phyloP scores from a whole-genome alignment of 2,113 vertebrate genomes.

The Morone chrysops region DNA sequence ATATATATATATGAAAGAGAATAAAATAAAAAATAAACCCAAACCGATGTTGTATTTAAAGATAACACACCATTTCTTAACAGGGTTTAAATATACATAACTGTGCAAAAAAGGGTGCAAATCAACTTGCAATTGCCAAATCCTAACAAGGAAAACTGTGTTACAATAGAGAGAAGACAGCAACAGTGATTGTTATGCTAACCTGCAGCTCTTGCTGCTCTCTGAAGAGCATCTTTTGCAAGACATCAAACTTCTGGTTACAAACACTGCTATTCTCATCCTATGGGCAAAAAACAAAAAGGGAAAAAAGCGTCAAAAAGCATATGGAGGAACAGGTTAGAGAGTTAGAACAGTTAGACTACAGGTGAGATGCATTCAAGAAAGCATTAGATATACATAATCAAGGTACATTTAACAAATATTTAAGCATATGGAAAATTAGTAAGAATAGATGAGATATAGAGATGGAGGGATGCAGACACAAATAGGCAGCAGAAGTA shows the following conservation, averaged over 20 bases:
- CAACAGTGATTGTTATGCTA: conserved; percentile 46
- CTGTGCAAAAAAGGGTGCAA: neutral
- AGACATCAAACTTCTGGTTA: conserved; percentile 90
- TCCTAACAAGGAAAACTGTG: neutral
- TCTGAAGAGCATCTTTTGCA: conserved; percentile 90
- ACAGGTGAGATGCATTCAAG: neutral
- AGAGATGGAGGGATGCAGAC: neutral
- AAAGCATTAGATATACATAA: neutral
- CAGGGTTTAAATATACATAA: neutral
- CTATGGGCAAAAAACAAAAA: conserved; percentile 65
- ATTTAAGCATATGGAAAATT: neutral
- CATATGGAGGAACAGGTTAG: neutral
- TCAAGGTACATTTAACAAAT: neutral
- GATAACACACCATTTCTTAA: neutral
- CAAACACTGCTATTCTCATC: conserved; percentile 91
- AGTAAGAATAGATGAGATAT: neutral
- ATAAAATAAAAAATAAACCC: too few relatives aligned
- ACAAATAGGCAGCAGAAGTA: neutral
- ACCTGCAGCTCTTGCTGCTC: conserved; percentile 93
- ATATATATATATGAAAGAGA: too few relatives aligned
- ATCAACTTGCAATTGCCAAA: neutral
- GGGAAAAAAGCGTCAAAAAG: neutral
- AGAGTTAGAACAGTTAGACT: too few relatives aligned
- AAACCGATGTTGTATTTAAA: conserved; percentile 14
- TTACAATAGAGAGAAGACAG: neutral